These are phyloP conservation scores for Ophraella communa DNA, from an alignment of 2,888 invertebrate genomes.

Conservation along the genomic window DNA sequence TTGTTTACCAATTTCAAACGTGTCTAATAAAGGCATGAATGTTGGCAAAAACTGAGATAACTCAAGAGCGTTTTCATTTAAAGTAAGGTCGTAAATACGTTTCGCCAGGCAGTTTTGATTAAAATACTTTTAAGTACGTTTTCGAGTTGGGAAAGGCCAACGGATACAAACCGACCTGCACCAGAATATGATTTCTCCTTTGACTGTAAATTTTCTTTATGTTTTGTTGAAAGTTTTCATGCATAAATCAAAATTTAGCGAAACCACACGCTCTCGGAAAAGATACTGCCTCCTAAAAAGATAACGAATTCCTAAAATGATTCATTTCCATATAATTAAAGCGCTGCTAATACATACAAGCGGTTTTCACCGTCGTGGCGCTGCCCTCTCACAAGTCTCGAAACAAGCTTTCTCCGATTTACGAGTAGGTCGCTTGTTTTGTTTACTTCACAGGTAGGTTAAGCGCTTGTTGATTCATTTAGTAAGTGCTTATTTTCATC, in stretches of 20 bases:
- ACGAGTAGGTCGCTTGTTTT: too few relatives aligned
- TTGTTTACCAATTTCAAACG: neutral
- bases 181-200: constrained; percentile 38
- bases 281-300: constrained; percentile 31
- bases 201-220: constrained; percentile 40
- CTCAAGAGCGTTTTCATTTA: constrained; percentile 7
- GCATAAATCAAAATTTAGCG: constrained; percentile 43
- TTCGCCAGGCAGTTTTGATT: constrained; percentile 23
- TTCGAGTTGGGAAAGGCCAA: constrained; percentile 15
- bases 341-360: constrained; percentile 38
- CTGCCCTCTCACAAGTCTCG: constrained; percentile 9
- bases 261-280: constrained; percentile 31
- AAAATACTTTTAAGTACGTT: constrained; percentile 29
- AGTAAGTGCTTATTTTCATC: too few relatives aligned
- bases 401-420: too few relatives aligned
- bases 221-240: constrained; percentile 38
- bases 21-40: neutral
- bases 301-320: constrained; percentile 46
- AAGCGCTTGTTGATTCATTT: too few relatives aligned
- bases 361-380: constrained; percentile 8
- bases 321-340: constrained; percentile 51
- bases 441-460: too few relatives aligned
- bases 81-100: constrained; percentile 28
- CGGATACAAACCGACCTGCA: constrained; percentile 24
- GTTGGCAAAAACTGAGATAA: neutral